A percentile compares a stretch with the other conserved stretches of the same genome.
Conservation (phyloP, 35 echinoderm and acorn worm species). For the Eucidaris tribuloides region DNA sequence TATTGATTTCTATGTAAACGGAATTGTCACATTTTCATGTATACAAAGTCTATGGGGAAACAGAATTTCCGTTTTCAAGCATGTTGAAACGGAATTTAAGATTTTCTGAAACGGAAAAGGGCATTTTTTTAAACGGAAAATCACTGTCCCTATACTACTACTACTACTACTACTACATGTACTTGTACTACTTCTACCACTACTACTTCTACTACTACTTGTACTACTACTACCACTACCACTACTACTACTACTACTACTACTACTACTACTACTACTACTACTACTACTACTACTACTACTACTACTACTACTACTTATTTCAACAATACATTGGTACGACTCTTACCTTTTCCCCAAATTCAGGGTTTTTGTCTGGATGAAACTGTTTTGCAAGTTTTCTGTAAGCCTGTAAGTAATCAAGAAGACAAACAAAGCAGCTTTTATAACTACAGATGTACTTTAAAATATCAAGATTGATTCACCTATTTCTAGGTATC, state of each 20-base stretch:
- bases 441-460: too few relatives aligned
- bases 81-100: too few relatives aligned
- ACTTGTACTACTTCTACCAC: too few relatives aligned
- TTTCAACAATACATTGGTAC: neutral
- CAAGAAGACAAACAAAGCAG: constrained; percentile 9
- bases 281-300: neutral
- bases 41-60: too few relatives aligned
- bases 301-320: neutral
- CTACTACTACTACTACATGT: too few relatives aligned
- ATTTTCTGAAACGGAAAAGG: too few relatives aligned
- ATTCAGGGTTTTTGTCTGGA: constrained; percentile 90
- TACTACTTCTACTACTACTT: neutral
- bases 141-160: too few relatives aligned
- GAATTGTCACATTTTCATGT: too few relatives aligned
- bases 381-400: constrained; percentile 91
- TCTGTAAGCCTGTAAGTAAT: constrained; percentile 84
- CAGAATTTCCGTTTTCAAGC: too few relatives aligned
- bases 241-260: neutral
- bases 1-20: too few relatives aligned
- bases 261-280: neutral
- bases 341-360: constrained; percentile 83
- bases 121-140: too few relatives aligned
- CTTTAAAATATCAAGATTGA: neutral
- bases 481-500: neutral
- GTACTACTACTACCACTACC: neutral